A percentile compares a stretch with the other conserved stretches of the same genome.
Evolutionary conservation across 2,113 vertebrate species (phyloP).

Genomic region (Uria lomvia): DNA sequence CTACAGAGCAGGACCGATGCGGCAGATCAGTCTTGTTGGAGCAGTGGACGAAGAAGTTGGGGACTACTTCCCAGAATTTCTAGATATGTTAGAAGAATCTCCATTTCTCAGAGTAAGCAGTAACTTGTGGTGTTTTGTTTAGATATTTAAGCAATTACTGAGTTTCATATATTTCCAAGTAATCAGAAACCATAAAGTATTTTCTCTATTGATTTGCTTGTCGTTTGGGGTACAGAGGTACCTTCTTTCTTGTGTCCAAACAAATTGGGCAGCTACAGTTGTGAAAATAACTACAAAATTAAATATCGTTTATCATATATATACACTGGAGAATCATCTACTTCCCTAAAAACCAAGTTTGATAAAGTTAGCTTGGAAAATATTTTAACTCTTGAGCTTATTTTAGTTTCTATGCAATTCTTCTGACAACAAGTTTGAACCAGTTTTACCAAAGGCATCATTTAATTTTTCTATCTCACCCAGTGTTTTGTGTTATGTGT

Average conservation of each 20-base stretch:
- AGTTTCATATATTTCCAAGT: neutral
- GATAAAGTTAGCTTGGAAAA: neutral
- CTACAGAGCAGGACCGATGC: conserved; percentile 94
- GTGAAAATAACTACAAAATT: neutral
- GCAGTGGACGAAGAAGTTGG: conserved; percentile 98
- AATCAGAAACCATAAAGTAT: neutral
- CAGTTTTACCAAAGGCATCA: neutral
- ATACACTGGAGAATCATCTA: neutral
- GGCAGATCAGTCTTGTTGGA: conserved; percentile 97
- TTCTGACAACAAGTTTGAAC: neutral
- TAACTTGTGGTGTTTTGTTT: neutral
- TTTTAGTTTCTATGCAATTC: neutral
- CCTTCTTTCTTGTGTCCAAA: neutral
- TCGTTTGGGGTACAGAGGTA: neutral
- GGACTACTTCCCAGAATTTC: conserved; percentile 96
- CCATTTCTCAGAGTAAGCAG: conserved; percentile 92
- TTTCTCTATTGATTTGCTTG: neutral
- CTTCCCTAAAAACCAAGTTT: neutral
- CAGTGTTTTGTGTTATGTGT: conserved; percentile 50
- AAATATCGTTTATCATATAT: neutral
- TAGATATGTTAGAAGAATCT: conserved; percentile 98
- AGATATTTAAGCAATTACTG: neutral
- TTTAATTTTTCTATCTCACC: neutral
- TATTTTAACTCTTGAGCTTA: neutral
- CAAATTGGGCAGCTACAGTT: neutral